Percentiles rank a stretch among this genome's conserved stretches.
Conservation (phyloP, 2,113 vertebrate genomes). For the Cygnus atratus region DNA sequence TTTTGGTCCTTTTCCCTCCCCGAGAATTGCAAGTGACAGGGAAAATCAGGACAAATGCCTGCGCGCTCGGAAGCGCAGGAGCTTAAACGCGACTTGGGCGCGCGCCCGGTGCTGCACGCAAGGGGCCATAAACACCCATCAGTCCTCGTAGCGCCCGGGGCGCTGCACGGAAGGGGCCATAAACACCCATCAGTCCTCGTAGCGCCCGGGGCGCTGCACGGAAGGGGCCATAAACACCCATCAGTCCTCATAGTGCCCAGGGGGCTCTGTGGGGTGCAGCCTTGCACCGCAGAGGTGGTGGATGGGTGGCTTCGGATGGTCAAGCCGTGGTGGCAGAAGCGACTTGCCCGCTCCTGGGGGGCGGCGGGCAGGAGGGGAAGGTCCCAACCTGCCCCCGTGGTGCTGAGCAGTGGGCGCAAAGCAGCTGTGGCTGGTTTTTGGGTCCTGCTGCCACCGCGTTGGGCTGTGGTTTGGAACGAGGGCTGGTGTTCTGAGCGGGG, state of each 20-base stretch:
- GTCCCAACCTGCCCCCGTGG: neutral
- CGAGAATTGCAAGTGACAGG: neutral
- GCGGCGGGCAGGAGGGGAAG: neutral
- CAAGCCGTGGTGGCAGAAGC: neutral
- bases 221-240: neutral
- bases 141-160: neutral
- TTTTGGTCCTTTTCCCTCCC: neutral
- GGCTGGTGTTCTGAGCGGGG: neutral
- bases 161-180: rapidly evolving
- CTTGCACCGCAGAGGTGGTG: too few species aligned
- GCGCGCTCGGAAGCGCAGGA: neutral
- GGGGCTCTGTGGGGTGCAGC: neutral
- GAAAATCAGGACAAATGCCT: neutral
- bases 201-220: rapidly evolving
- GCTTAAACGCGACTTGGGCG: neutral
- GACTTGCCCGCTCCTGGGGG: neutral
- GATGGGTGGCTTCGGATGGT: neutral
- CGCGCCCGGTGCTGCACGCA: rapidly evolving
- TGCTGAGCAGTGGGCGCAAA: neutral
- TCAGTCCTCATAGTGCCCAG: neutral
- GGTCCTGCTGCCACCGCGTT: neutral
- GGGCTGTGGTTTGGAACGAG: neutral
- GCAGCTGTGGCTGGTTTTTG: neutral
- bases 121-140: neutral
- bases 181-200: neutral